Evolutionary conservation across 1,140 invertebrate species (phyloP).

Genomic region (Polyergus mexicanus): DNA sequence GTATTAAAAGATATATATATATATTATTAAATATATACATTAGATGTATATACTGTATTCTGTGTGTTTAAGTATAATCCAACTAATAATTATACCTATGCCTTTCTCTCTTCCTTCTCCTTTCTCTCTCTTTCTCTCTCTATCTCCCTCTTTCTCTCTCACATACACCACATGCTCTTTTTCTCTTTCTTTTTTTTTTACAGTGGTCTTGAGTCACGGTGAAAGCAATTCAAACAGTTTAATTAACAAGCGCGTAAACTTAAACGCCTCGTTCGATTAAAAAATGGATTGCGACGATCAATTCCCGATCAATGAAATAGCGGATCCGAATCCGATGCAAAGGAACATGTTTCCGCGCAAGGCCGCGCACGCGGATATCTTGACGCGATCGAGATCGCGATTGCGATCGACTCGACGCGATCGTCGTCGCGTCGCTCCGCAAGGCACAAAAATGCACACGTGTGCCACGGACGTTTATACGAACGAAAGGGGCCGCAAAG

Average conservation of each 20-base stretch:
- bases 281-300: slow-evolving; percentile 17
- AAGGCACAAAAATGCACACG: slow-evolving; percentile 3
- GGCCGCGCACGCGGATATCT: slow-evolving; percentile 15
- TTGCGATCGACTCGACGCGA: not conserved
- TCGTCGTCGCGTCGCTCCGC: slow-evolving; percentile 2
- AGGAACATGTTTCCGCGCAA: not conserved
- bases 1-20: no score
- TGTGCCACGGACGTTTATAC: slow-evolving; percentile 8
- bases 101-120: slow-evolving; percentile 12
- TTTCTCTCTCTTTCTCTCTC: not conserved
- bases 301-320: slow-evolving; percentile 12
- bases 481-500: slow-evolving; percentile 9
- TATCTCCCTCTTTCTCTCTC: no score
- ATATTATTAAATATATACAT: no score
- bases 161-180: not conserved
- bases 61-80: not conserved
- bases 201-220: slow-evolving; percentile 84
- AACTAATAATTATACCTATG: slow-evolving; percentile 28
- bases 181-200: slow-evolving; percentile 55
- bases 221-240: slow-evolving; percentile 79
- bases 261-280: not conserved
- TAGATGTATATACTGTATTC: not conserved
- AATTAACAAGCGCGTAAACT: slow-evolving; percentile 49
- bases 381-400: slow-evolving; percentile 18
- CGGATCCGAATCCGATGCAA: not conserved